A percentile compares a stretch with the other conserved stretches of the same genome.
Evolutionary conservation across 2,797 vertebrate genomes (phyloP).

Genomic region (Helarctos malayanus): DNA sequence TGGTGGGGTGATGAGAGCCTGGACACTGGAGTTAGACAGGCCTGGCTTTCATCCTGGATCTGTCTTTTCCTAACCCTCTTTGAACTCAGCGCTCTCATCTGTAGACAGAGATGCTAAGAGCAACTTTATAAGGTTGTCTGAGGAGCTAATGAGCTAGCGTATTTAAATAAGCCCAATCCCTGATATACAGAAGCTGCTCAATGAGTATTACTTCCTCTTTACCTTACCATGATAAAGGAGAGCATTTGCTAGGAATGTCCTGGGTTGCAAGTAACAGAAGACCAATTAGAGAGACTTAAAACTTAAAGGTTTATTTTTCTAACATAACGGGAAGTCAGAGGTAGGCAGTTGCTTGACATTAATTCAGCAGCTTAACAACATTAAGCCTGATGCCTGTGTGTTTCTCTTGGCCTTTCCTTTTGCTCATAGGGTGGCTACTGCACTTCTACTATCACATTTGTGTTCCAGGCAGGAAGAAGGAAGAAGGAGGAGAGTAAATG

Average conservation of each 20-base stretch:
- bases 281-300: not conserved
- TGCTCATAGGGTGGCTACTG: not conserved
- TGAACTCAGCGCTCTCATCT: not conserved
- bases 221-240: not conserved
- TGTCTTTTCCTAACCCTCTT: not conserved
- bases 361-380: not conserved
- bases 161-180: not conserved
- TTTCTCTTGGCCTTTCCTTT: not conserved
- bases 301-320: not conserved
- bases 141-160: not conserved
- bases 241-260: not conserved
- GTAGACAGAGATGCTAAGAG: not conserved
- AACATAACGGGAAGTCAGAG: not conserved
- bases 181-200: not conserved
- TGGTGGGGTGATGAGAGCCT: not conserved
- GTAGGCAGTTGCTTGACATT: not conserved
- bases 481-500: not conserved
- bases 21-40: not conserved
- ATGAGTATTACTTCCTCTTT: not conserved
- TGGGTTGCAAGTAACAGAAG: not conserved
- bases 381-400: not conserved
- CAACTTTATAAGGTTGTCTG: not conserved
- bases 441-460: not conserved
- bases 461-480: not conserved
- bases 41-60: not conserved